Evolutionary conservation across 1,140 invertebrate genomes (phyloP).

Genomic region (Zaprionus nigranus): DNA sequence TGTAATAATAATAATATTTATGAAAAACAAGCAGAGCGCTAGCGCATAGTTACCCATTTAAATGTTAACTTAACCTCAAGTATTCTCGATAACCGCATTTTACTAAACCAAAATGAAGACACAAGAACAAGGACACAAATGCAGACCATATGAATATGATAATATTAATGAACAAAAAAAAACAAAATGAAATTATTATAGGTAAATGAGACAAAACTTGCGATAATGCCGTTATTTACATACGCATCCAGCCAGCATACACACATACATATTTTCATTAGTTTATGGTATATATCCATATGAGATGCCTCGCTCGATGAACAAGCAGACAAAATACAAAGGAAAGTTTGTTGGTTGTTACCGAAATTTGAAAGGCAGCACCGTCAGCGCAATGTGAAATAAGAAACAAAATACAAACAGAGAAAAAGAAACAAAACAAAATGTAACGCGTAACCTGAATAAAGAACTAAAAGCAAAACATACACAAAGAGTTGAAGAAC

Average conservation of each 20-base stretch:
- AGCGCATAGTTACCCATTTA: slow-evolving; percentile 62
- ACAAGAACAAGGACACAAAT: slow-evolving; percentile 30
- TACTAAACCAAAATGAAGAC: slow-evolving; percentile 60
- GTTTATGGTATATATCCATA: slow-evolving; percentile 38
- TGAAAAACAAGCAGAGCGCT: slow-evolving; percentile 58
- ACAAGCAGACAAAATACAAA: slow-evolving; percentile 50
- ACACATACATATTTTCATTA: slow-evolving; percentile 39
- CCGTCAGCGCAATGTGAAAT: slow-evolving; percentile 47
- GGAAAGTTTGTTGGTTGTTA: slow-evolving; percentile 55
- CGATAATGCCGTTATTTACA: slow-evolving; percentile 43
- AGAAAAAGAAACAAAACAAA: slow-evolving; percentile 34
- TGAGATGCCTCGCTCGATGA: slow-evolving; percentile 41
- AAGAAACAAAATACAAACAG: slow-evolving; percentile 38
- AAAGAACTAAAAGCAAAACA: slow-evolving; percentile 49
- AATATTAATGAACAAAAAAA: slow-evolving; percentile 12
- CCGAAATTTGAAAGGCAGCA: slow-evolving; percentile 36
- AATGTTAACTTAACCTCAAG: slow-evolving; percentile 82
- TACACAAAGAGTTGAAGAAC: slow-evolving; percentile 35
- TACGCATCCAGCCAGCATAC: slow-evolving; percentile 70
- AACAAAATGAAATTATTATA: slow-evolving; percentile 43
- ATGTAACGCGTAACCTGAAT: slow-evolving; percentile 71
- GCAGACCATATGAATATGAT: slow-evolving; percentile 38
- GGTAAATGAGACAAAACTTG: slow-evolving; percentile 24
- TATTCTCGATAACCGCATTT: slow-evolving; percentile 78
- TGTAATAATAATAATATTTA: slow-evolving; percentile 36